Percentiles rank a stretch among this genome's conserved stretches.
phyloP scores from a whole-genome alignment of 1,140 invertebrate species.

The Cepaea nemoralis region DNA sequence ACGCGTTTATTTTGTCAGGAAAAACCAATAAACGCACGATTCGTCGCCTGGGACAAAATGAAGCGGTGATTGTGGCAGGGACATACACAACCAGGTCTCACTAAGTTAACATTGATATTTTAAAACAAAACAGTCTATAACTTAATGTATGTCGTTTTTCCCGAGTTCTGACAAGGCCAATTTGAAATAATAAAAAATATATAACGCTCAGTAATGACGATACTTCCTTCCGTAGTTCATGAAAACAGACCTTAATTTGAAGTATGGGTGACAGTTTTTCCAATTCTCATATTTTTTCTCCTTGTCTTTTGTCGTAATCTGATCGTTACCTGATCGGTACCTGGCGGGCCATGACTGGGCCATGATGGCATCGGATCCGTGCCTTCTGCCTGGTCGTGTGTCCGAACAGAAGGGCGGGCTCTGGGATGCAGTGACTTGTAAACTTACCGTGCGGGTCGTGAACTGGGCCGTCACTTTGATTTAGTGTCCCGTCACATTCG shows the following conservation, averaged over 20 bases:
- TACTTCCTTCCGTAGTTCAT: neutral
- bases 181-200: too few species aligned
- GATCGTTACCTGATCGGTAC: constrained; percentile 15
- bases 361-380: neutral
- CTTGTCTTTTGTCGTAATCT: constrained; percentile 2
- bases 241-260: neutral
- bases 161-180: too few species aligned
- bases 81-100: too few species aligned
- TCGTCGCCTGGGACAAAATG: too few species aligned
- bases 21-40: too few species aligned
- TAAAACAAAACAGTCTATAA: too few species aligned
- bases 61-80: too few species aligned
- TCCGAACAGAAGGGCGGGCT: neutral
- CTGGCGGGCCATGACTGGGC: neutral
- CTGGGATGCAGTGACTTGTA: neutral
- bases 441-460: neutral
- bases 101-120: too few species aligned
- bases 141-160: too few species aligned
- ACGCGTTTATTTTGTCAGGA: too few species aligned
- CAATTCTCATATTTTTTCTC: too few species aligned
- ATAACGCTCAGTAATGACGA: too few species aligned
- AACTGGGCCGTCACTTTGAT: constrained; percentile 11
- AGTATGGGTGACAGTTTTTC: neutral
- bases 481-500: neutral
- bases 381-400: neutral